Conservation (phyloP, 2,113 vertebrate genomes). For the Oenanthe melanoleuca region DNA sequence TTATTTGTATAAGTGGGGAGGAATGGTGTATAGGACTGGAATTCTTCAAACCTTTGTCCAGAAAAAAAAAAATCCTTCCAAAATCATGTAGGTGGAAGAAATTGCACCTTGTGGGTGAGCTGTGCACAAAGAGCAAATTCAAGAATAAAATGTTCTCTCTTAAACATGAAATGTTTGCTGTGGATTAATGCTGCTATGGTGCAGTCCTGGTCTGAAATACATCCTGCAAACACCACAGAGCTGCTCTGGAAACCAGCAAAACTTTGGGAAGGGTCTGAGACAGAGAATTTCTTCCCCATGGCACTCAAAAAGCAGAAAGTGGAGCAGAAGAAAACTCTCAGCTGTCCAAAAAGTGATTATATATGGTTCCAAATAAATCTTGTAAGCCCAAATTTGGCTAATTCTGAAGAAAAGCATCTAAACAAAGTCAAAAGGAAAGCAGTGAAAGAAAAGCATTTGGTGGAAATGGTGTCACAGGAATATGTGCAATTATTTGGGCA, state of each 20-base stretch:
- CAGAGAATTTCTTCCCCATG: neutral
- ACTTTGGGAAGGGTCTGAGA: neutral
- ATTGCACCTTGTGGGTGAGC: neutral
- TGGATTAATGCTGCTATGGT: accelerated
- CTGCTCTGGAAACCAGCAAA: neutral
- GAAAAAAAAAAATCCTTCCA: neutral
- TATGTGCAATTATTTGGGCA: neutral
- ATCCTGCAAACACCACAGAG: neutral
- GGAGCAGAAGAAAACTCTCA: neutral
- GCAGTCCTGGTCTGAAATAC: neutral
- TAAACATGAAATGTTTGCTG: neutral
- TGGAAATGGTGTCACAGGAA: neutral
- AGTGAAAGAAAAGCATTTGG: accelerated
- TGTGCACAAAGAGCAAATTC: neutral
- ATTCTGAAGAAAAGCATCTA: neutral
- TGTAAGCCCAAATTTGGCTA: neutral
- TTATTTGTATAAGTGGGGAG: neutral
- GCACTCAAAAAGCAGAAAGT: neutral
- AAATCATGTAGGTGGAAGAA: neutral
- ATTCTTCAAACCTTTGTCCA: neutral
- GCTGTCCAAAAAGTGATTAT: neutral
- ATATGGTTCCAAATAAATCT: neutral
- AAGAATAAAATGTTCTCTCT: neutral
- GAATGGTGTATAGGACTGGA: neutral
- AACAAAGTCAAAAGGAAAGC: neutral